Conservation (phyloP, 2,113 vertebrate genomes). For the Rhynchomys soricoides region DNA sequence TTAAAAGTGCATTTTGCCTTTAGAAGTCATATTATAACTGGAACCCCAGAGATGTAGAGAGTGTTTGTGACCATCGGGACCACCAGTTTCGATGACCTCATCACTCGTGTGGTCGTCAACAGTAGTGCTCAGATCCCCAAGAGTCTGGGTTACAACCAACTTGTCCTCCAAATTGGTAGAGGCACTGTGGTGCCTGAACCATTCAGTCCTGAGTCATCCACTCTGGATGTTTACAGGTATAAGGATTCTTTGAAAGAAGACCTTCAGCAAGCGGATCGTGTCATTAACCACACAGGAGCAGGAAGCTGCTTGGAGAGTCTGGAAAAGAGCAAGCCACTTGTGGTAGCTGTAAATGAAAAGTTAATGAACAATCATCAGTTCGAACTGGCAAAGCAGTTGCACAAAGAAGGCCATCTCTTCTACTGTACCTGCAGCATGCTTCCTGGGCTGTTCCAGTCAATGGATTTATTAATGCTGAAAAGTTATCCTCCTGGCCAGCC, state of each 20-base stretch:
- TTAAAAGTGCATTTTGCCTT: slow-evolving; percentile 42
- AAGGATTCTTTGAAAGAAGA: slow-evolving; percentile 93
- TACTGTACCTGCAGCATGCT: slow-evolving; percentile 96
- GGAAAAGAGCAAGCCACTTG: slow-evolving; percentile 90
- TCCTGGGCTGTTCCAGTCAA: slow-evolving; percentile 89
- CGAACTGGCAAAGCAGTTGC: slow-evolving; percentile 93
- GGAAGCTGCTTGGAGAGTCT: slow-evolving; percentile 96
- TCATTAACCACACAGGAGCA: slow-evolving; percentile 96
- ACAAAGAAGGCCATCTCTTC: slow-evolving; percentile 90
- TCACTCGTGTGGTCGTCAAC: slow-evolving; percentile 84
- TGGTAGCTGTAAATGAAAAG: slow-evolving; percentile 96
- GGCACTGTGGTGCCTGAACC: slow-evolving; percentile 85
- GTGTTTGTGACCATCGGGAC: slow-evolving; percentile 96
- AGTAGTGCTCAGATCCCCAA: slow-evolving; percentile 84
- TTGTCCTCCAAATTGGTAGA: slow-evolving; percentile 94
- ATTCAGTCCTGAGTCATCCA: slow-evolving; percentile 80
- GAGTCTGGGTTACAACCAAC: slow-evolving; percentile 87
- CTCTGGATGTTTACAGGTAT: slow-evolving; percentile 90
- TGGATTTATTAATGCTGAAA: slow-evolving; percentile 92
- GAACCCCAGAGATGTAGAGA: slow-evolving; percentile 87
- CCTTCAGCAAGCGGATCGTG: slow-evolving; percentile 89
- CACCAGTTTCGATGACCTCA: slow-evolving; percentile 93
- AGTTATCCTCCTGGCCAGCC: slow-evolving; percentile 92
- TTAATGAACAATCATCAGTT: slow-evolving; percentile 98
- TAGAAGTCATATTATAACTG: background rate